Percentiles rank a stretch among this genome's conserved stretches.
These are phyloP conservation scores for Paratilapia polleni DNA, from an alignment of 2,113 vertebrate species.

Conservation along the genomic window DNA sequence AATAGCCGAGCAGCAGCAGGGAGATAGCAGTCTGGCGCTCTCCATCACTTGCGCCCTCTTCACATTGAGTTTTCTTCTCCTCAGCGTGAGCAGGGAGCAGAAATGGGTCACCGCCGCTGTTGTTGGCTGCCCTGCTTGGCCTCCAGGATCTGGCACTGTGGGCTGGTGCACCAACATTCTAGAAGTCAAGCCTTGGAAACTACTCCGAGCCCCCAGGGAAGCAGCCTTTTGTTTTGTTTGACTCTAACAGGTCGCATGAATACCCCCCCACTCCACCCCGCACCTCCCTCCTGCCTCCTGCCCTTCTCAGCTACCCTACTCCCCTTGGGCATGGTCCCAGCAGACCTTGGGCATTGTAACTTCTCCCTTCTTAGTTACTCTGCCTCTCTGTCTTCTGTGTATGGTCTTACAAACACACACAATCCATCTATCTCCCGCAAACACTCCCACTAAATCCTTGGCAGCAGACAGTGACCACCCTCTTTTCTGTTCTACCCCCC, in stretches of 20 bases:
- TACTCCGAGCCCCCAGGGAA: conserved; percentile 66
- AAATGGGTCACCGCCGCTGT: conserved; percentile 63
- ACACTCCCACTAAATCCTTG: conserved; percentile 82
- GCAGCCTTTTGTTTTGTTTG: conserved; percentile 79
- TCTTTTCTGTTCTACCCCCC: conserved; percentile 79
- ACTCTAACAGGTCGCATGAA: conserved; percentile 79
- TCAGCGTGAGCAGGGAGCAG: conserved; percentile 57
- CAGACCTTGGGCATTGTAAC: conserved; percentile 69
- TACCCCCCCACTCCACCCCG: conserved; percentile 36
- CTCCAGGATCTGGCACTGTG: conserved; percentile 43
- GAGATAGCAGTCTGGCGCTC: conserved; percentile 53
- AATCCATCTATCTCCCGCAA: conserved; percentile 66
- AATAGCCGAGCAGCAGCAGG: conserved; percentile 47
- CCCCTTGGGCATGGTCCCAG: conserved; percentile 67
- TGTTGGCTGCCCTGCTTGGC: conserved; percentile 61
- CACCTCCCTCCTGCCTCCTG: conserved; percentile 40
- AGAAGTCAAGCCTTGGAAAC: conserved; percentile 79
- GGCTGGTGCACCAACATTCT: conserved; percentile 71
- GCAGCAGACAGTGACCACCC: conserved; percentile 83
- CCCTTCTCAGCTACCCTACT: conserved; percentile 64
- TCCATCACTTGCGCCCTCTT: conserved; percentile 35
- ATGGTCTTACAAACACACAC: conserved; percentile 37
- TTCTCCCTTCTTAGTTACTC: conserved; percentile 70
- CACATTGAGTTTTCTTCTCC: conserved; percentile 56
- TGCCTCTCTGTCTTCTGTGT: conserved; percentile 42